Percentiles rank a stretch among this genome's conserved stretches.
phyloP scores from a whole-genome alignment of 2,113 vertebrate genomes.

The Microtus oregoni region DNA sequence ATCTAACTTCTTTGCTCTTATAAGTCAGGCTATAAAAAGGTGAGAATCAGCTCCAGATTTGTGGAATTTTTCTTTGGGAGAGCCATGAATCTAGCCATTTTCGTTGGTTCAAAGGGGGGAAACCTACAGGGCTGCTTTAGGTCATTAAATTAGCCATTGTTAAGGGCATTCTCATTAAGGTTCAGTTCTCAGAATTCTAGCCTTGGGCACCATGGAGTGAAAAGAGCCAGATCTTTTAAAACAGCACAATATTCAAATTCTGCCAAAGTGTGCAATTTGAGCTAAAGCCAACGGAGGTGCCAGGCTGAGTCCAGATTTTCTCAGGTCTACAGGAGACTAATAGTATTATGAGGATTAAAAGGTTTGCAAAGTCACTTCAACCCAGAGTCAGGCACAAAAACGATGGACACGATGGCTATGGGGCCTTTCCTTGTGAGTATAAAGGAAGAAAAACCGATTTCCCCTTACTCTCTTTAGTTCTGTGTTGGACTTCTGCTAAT shows the following conservation, averaged over 20 bases:
- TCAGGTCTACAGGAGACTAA: not conserved
- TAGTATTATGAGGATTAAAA: not conserved
- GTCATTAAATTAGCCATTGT: conserved; percentile 66
- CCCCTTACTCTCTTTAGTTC: not conserved
- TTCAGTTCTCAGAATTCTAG: conserved; percentile 51
- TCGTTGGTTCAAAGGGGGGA: conserved; percentile 50
- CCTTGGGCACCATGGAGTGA: conserved; percentile 42
- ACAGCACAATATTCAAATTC: conserved; percentile 36
- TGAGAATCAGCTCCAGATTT: conserved; percentile 78
- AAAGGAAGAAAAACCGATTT: not conserved
- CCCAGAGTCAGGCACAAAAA: not conserved
- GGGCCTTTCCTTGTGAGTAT: not conserved
- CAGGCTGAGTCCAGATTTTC: not conserved
- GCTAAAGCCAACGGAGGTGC: not conserved
- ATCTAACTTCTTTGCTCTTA: conserved; percentile 65
- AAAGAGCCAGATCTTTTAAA: conserved; percentile 13
- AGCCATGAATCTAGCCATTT: conserved; percentile 63
- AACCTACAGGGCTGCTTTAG: conserved; percentile 47
- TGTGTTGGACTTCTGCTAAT: not conserved
- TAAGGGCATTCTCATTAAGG: conserved; percentile 71
- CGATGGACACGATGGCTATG: not conserved
- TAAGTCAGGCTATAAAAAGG: conserved; percentile 77
- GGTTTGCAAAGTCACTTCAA: not conserved
- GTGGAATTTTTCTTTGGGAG: conserved; percentile 64
- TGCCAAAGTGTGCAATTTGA: not conserved